Evolutionary conservation across 2,888 invertebrate species (phyloP).

Genomic region (Embidobia sp.): DNA sequence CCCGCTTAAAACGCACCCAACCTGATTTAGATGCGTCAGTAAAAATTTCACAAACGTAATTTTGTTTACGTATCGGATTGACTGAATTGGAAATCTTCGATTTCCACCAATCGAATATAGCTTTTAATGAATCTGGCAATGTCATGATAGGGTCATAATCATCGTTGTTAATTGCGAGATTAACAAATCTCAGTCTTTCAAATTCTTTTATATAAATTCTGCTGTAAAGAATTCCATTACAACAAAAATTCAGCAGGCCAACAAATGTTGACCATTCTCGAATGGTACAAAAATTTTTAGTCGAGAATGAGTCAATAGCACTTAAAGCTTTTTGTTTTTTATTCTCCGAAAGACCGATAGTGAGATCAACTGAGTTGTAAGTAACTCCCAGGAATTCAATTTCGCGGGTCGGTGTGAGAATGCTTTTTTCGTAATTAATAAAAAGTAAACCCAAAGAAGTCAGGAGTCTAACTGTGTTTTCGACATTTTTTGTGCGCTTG

Average conservation of each 20-base stretch:
- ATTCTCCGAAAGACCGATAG: background rate
- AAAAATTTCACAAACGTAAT: constrained; percentile 10
- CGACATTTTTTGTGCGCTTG: background rate
- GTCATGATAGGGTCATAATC: constrained; percentile 1
- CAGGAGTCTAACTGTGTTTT: background rate
- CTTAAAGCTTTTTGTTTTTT: background rate
- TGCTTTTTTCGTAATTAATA: background rate
- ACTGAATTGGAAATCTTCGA: no score
- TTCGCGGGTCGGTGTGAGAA: background rate
- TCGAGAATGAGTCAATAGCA: background rate
- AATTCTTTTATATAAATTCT: constrained; percentile 7
- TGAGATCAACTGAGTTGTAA: background rate
- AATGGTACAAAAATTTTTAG: background rate
- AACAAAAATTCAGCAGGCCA: constrained; percentile 9
- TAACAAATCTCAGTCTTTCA: background rate
- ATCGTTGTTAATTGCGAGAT: background rate
- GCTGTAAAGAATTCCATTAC: background rate
- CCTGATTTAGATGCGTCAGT: constrained; percentile 22
- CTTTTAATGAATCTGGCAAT: background rate
- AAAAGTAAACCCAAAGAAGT: background rate
- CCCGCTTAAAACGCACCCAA: no score
- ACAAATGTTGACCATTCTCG: constrained; percentile 16
- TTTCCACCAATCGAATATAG: constrained; percentile 9
- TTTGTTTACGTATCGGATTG: background rate
- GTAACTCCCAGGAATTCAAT: background rate